phyloP scores from a whole-genome alignment of 1,140 invertebrate species.

The Tetranychus urticae region DNA sequence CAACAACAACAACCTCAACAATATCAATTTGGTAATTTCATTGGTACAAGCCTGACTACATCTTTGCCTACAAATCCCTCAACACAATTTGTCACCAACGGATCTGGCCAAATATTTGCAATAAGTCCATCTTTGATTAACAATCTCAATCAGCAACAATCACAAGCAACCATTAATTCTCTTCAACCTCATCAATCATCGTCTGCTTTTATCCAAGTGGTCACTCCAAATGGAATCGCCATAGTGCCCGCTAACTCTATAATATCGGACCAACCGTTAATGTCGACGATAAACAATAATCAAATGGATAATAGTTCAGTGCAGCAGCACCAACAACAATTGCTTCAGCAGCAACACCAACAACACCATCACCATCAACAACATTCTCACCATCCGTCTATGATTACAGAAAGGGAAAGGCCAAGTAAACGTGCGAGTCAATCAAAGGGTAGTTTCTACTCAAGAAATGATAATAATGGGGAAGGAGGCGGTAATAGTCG shows the following conservation, averaged over 20 bases:
- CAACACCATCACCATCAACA: background rate
- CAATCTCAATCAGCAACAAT: background rate
- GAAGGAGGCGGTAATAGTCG: background rate
- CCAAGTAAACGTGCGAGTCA: background rate
- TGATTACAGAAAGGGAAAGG: background rate
- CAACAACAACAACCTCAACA: background rate
- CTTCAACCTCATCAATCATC: background rate
- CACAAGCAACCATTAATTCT: background rate
- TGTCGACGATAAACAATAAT: too few relatives aligned
- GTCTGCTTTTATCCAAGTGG: background rate
- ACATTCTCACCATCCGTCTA: background rate
- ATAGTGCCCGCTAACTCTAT: background rate
- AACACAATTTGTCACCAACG: background rate
- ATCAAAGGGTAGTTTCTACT: background rate
- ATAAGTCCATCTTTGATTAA: background rate
- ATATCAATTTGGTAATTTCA: background rate
- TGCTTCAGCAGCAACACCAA: background rate
- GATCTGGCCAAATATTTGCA: background rate
- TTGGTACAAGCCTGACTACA: background rate
- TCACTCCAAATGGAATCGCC: background rate
- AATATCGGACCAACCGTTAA: too few relatives aligned
- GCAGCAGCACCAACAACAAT: background rate
- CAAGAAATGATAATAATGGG: background rate
- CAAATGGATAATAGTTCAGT: background rate
- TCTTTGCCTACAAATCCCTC: background rate